phyloP scores from a whole-genome alignment of 2,888 invertebrate genomes.

The Dasysyrphus tricinctus region DNA sequence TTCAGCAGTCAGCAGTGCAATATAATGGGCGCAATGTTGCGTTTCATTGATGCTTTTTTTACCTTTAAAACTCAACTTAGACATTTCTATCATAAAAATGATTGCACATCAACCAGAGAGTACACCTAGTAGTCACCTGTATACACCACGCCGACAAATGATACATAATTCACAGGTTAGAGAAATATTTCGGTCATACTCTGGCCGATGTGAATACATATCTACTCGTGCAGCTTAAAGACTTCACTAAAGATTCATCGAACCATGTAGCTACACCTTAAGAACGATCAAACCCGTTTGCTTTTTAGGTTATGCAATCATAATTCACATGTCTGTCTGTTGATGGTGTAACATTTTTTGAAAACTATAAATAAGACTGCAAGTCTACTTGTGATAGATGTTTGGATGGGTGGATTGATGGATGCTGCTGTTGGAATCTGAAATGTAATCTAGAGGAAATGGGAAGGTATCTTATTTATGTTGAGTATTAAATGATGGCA shows the following conservation, averaged over 20 bases:
- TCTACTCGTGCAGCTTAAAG: constrained; percentile 9
- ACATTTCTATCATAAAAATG: constrained; percentile 35
- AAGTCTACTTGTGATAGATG: constrained; percentile 18
- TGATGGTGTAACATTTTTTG: constrained; percentile 40
- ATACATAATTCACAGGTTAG: constrained; percentile 53
- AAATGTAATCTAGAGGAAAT: constrained; percentile 55
- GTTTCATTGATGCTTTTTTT: constrained; percentile 58
- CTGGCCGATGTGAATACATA: neutral
- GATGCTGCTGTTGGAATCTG: constrained; percentile 38
- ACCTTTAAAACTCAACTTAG: constrained; percentile 5
- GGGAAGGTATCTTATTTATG: constrained; percentile 10
- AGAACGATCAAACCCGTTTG: constrained; percentile 62
- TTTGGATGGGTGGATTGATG: constrained; percentile 39
- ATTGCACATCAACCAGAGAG: constrained; percentile 38
- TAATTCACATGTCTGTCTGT: constrained; percentile 58
- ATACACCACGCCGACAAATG: constrained; percentile 10
- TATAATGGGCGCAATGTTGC: constrained; percentile 56
- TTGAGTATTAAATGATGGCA: constrained; percentile 13
- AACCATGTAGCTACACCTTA: constrained; percentile 31
- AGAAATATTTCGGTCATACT: constrained; percentile 20
- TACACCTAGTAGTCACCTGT: neutral
- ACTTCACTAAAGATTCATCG: constrained; percentile 36
- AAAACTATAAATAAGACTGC: constrained; percentile 10
- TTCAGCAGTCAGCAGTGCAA: neutral
- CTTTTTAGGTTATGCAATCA: constrained; percentile 60